Percentiles rank a stretch among this genome's conserved stretches.
Evolutionary conservation across 1,140 invertebrate species (phyloP).

Genomic region (Alviniconcha marisindica): DNA sequence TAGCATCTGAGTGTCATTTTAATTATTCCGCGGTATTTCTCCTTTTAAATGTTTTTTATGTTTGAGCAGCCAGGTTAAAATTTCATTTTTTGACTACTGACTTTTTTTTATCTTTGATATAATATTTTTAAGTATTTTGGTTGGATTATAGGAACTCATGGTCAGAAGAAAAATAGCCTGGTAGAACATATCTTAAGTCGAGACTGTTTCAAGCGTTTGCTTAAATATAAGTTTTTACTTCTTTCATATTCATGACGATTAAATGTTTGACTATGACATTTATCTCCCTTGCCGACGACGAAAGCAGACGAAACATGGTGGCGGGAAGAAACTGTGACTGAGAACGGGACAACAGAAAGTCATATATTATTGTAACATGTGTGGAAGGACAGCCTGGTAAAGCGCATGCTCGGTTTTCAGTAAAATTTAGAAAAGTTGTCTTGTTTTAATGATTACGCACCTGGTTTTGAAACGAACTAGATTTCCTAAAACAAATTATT

Average conservation of each 20-base stretch:
- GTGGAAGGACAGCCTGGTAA: conserved; percentile 70
- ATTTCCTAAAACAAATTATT: background rate
- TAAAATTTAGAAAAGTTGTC: background rate
- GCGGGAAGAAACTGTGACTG: background rate
- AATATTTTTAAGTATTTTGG: too few relatives aligned
- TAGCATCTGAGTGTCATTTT: too few relatives aligned
- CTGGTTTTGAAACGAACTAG: background rate
- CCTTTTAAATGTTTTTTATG: too few relatives aligned
- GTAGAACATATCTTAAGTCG: too few relatives aligned
- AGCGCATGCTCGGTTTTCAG: conserved; percentile 9
- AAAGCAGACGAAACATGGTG: background rate
- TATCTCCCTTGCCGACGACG: background rate
- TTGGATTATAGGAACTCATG: too few relatives aligned
- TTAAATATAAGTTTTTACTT: conserved; percentile 74
- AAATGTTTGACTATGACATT: background rate
- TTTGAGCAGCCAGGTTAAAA: too few relatives aligned
- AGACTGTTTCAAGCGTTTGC: conserved; percentile 83
- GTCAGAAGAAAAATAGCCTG: too few relatives aligned
- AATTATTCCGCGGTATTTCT: too few relatives aligned
- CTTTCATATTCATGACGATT: background rate
- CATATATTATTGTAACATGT: conserved; percentile 50
- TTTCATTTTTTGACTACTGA: too few relatives aligned
- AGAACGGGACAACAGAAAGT: background rate
- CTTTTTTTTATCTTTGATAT: too few relatives aligned
- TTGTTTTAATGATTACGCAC: background rate